Conservation (phyloP, 1,140 invertebrate species). For the Cyrtorhinus lividipennis region DNA sequence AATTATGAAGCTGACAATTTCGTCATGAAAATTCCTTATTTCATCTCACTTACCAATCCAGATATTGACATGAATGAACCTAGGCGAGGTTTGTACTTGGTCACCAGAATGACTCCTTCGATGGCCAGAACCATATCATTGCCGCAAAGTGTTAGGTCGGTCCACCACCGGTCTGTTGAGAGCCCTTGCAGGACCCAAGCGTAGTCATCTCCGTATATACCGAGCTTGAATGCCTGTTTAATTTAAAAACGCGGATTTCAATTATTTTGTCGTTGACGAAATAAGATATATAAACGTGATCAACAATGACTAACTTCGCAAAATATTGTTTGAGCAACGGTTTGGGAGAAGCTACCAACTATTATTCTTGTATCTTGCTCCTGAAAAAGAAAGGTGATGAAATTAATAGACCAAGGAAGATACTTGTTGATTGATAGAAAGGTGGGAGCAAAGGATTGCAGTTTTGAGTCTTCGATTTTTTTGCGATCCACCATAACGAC, state of each 20-base stretch:
- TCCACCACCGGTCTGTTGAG: slow-evolving; percentile 45
- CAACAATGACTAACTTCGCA: slow-evolving; percentile 67
- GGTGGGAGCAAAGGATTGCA: too few relatives aligned
- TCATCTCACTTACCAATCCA: slow-evolving; percentile 46
- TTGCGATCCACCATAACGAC: too few relatives aligned
- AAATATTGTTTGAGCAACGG: slow-evolving; percentile 64
- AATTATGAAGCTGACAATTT: too few relatives aligned
- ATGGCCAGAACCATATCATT: slow-evolving; percentile 44
- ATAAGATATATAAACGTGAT: too few relatives aligned
- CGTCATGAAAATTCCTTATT: too few relatives aligned
- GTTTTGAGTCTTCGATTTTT: too few relatives aligned
- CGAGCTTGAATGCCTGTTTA: slow-evolving; percentile 54
- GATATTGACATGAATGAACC: slow-evolving; percentile 49
- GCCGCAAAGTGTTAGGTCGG: slow-evolving; percentile 34
- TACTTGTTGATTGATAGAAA: too few relatives aligned
- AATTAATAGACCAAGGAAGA: background rate
- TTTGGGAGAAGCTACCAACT: slow-evolving; percentile 66
- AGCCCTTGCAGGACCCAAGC: slow-evolving; percentile 68
- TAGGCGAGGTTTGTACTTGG: slow-evolving; percentile 53
- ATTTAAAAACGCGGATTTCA: background rate
- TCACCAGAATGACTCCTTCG: slow-evolving; percentile 60
- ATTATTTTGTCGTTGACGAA: background rate
- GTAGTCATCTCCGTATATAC: slow-evolving; percentile 71
- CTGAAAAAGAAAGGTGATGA: slow-evolving; percentile 36
- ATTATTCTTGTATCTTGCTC: slow-evolving; percentile 72